Evolutionary conservation across 2,113 vertebrate species (phyloP).

Genomic region (Planiliza haematocheilus): DNA sequence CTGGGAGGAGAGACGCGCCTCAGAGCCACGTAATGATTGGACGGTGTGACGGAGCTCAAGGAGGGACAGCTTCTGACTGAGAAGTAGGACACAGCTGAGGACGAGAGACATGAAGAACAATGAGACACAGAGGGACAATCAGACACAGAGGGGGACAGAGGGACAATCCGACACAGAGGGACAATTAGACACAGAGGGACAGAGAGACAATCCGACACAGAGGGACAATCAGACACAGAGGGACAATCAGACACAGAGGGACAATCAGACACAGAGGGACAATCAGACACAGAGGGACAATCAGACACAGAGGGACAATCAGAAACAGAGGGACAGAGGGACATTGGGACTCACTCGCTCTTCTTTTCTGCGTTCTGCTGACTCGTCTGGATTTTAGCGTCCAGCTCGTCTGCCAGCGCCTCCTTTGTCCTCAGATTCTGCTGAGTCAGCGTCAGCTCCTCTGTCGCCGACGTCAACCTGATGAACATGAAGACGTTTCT

Average conservation of each 20-base stretch:
- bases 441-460: slow-evolving; percentile 91
- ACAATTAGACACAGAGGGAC: too few species aligned
- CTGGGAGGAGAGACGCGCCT: slow-evolving; percentile 91
- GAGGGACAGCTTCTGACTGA: slow-evolving; percentile 93
- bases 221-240: neutral
- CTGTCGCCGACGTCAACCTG: slow-evolving; percentile 91
- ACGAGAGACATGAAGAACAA: slow-evolving; percentile 7
- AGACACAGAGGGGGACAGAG: too few species aligned
- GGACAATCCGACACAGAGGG: too few species aligned
- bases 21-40: slow-evolving; percentile 91
- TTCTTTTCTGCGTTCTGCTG: slow-evolving; percentile 87
- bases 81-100: slow-evolving; percentile 77
- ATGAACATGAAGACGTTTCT: neutral
- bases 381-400: slow-evolving; percentile 90
- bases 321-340: neutral
- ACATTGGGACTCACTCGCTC: slow-evolving; percentile 86
- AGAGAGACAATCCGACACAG: too few species aligned
- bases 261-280: too few species aligned
- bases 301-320: neutral
- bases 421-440: slow-evolving; percentile 92
- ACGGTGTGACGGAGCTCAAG: slow-evolving; percentile 93
- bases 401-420: slow-evolving; percentile 88
- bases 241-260: too few species aligned
- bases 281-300: too few species aligned
- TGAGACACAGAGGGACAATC: too few species aligned